Conservation (phyloP, 2,888 invertebrate genomes). For the Amorpha juglandis region DNA sequence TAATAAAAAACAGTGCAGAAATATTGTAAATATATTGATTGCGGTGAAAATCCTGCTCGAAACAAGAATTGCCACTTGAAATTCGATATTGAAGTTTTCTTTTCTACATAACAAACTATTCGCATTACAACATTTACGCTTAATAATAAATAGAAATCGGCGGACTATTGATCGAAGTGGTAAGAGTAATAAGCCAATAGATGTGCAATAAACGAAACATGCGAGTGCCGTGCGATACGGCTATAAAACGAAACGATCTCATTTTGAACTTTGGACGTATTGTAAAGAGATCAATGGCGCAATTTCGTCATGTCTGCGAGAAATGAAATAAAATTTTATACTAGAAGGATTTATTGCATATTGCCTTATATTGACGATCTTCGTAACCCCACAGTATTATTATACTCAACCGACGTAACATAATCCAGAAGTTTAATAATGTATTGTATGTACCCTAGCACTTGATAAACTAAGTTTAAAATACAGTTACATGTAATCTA, state of each 20-base stretch:
- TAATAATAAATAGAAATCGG: conserved; percentile 24
- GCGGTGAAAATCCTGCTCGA: too few species aligned
- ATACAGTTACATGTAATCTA: too few species aligned
- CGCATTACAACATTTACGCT: neutral
- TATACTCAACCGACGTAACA: neutral
- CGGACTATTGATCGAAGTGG: conserved; percentile 35
- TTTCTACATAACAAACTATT: neutral
- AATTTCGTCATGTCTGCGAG: conserved; percentile 16
- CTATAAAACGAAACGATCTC: conserved; percentile 33
- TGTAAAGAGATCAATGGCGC: conserved; percentile 27
- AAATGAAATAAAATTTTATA: conserved; percentile 6
- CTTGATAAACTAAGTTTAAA: too few species aligned
- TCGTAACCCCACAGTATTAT: neutral
- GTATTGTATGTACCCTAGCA: neutral
- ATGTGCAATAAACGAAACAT: conserved; percentile 36
- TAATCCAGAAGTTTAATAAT: neutral
- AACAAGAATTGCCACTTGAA: neutral
- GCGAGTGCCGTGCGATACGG: conserved; percentile 30
- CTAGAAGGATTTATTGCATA: neutral
- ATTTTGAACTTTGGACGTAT: conserved; percentile 28
- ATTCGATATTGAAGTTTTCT: neutral
- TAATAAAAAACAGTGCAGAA: too few species aligned
- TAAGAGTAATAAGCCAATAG: conserved; percentile 35
- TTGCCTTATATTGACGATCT: neutral
- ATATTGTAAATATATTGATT: too few species aligned